Evolutionary conservation across 2,113 vertebrate genomes (phyloP).

Genomic region (Vanacampus margaritifer): DNA sequence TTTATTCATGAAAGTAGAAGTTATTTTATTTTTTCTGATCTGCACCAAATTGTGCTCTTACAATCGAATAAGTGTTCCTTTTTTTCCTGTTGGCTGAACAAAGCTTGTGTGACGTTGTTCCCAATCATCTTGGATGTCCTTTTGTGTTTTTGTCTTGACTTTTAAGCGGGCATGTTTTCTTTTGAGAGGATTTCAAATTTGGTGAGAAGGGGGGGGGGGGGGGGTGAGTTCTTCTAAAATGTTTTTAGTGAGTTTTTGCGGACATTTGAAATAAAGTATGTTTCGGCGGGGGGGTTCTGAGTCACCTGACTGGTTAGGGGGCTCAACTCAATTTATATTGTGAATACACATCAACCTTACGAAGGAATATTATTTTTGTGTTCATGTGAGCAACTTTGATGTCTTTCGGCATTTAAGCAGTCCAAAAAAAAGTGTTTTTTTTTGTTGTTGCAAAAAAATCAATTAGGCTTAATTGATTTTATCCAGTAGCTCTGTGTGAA

Average conservation of each 20-base stretch:
- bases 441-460: background rate
- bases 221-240: constrained; percentile 50
- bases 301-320: constrained; percentile 34
- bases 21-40: constrained; percentile 56
- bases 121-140: constrained; percentile 60
- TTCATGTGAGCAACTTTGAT: constrained; percentile 1
- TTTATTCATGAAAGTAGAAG: constrained; percentile 70
- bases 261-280: constrained; percentile 72
- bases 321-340: constrained; percentile 2
- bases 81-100: constrained; percentile 67
- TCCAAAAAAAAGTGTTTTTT: background rate
- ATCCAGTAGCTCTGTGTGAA: constrained; percentile 8
- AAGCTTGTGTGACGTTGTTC: constrained; percentile 36
- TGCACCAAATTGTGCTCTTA: constrained; percentile 93
- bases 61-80: constrained; percentile 84
- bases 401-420: background rate
- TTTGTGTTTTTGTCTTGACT: constrained; percentile 83
- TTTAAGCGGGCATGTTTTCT: constrained; percentile 69
- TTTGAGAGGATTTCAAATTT: constrained; percentile 46
- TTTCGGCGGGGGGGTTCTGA: constrained; percentile 31
- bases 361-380: background rate
- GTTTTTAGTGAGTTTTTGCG: constrained; percentile 72
- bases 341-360: constrained; percentile 1
- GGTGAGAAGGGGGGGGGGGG: constrained; percentile 11
- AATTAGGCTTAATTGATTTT: constrained; percentile 1